Base-by-base conservation (phyloP, 2,888 invertebrate species). In the Dolomedes plantarius region DNA sequence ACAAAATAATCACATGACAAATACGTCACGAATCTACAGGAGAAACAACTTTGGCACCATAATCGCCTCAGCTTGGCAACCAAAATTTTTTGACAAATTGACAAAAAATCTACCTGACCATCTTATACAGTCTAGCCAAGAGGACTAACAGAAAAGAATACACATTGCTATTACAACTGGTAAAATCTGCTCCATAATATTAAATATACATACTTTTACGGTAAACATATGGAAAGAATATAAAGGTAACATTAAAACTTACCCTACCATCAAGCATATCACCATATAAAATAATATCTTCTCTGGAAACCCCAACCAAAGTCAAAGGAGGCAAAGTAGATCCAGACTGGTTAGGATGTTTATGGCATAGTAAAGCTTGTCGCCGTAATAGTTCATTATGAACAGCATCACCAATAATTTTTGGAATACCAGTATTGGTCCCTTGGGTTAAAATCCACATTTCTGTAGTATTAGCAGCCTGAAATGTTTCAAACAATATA, bases 361-460 rank as follows among this genome's bases (percentile, higher is more conserved):
- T 88, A 82, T 88, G 81, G 74, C 89, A 46, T 89, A 87, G n/a
- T 89, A 89, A 11, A 80, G 89, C 86, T 88, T 90, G 87, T 89
- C 90, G 73, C 88, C 89, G 23, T 73, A 86, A 39, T 0, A 74
- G 67, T 16, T 86, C 87, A 65, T 87, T 74, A 62, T 78, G 82
- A 0, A 90, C 89, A 16, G 90, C 91, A 78, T 91, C 90, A 2
- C 91, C 91, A 64, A 91, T 90, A n/a, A 90, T 82, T 87, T 90
- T 90, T 0, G 91, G 86, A 13, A 91, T 89, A 0, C 91, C 91
- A 29, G 87, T 88, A 87, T 91, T 90, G n/a, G 90, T 81, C 0
- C 91, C 91, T 77, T 90, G 90, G 9, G 91, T 90, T 5, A 91
- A 83, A 31, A 91, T 90, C 91, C 91, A 91, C 90, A 91, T 91